Evolutionary conservation across 2,797 vertebrate species (phyloP).

Genomic region (Scleropages formosus): DNA sequence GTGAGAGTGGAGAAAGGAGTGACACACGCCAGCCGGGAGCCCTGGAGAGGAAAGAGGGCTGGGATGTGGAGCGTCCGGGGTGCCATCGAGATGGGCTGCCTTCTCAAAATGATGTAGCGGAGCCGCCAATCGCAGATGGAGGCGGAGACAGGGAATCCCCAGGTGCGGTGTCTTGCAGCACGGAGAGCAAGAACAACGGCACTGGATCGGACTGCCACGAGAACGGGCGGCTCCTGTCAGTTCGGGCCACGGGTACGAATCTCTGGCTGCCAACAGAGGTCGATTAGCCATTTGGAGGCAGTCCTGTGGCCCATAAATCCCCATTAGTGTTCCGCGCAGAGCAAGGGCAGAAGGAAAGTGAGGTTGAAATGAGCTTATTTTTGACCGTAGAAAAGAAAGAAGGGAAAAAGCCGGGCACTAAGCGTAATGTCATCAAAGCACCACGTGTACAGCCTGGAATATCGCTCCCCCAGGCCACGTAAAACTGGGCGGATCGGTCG

Average conservation of each 20-base stretch:
- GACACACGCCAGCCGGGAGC: background rate
- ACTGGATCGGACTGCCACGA: background rate
- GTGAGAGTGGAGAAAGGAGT: background rate
- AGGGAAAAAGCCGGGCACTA: too few species aligned
- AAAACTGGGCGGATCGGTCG: background rate
- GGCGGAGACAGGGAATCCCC: background rate
- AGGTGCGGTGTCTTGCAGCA: background rate
- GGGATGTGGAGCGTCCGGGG: background rate
- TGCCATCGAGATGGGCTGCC: background rate
- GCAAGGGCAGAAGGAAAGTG: background rate
- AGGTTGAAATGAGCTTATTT: background rate
- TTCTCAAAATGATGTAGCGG: background rate
- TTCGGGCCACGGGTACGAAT: background rate
- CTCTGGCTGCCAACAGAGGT: background rate
- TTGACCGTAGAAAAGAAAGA: background rate
- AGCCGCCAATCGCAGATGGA: background rate
- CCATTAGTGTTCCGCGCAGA: background rate
- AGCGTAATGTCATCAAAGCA: background rate
- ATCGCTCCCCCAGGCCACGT: background rate
- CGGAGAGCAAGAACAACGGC: background rate
- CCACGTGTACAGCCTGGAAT: too few species aligned
- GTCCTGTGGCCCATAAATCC: background rate
- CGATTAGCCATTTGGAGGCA: conserved; percentile 12
- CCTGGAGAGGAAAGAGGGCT: background rate
- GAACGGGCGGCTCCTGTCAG: background rate